Evolutionary conservation across 2,113 vertebrate species (phyloP), one percentile per base, ranked within the genome.

Genomic region (Phyllostomus hastatus): DNA sequence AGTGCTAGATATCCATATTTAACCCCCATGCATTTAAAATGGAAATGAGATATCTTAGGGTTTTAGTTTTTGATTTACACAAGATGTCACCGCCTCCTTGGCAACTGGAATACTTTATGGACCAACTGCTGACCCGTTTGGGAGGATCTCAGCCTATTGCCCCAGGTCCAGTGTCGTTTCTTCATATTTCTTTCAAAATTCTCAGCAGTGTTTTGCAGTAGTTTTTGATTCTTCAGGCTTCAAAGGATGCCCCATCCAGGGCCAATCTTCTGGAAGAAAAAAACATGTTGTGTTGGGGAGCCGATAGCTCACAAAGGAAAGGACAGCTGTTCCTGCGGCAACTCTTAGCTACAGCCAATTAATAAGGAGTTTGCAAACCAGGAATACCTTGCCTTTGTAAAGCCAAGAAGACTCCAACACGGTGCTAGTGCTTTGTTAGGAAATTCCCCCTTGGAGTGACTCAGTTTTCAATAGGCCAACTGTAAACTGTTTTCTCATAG

Each of bases 1-100:
- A 61, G 38, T n/a, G 80, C 81, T 80, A 70, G 82, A 85, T 72
- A 90, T 78, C 87, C 96, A 90, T 93, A 93, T 85, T 95, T 95
- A 97, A 95, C 90, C 66, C 78, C 89, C 35, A 66, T 35, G 94
- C 67, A 94, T 98, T 97, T 94, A 83, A 93, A 82, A 97, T 93
- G 86, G 96, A 97, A 97, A 97, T 91, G 5, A 20, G 94, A 88
- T 95, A 43, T 90, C 96, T 73, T 64, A 79, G 93, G 69, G 96
- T 91, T 96, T 38, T 95, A 76, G 83, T 61, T 95, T 94, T 97
- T 54, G 2, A 97, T 97, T 96, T 78, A 93, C 15, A 2, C 67
- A 69, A 88, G 22, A 33, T 86, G 87, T 96, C 95, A 80, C 94
- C 12, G 11, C 75, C 38, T 93, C 85, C 67, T 54, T 10, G 41